phyloP scores from a whole-genome alignment of 2,888 invertebrate species.

The Biston stratarius region DNA sequence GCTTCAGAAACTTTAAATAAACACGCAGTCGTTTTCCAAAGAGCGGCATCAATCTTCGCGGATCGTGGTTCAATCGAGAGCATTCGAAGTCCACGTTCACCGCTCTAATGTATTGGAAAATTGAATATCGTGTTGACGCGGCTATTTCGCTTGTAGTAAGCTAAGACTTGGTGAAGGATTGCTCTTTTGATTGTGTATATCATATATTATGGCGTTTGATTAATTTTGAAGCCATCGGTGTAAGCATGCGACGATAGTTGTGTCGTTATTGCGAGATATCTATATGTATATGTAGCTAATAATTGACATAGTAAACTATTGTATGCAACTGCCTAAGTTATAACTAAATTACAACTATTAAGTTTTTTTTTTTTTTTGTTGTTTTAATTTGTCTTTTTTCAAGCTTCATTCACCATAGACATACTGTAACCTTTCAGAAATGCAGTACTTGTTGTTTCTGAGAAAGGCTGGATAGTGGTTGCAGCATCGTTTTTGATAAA shows the following conservation, averaged over 20 bases:
- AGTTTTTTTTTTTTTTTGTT: no score
- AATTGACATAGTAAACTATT: no score
- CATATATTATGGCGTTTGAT: neutral
- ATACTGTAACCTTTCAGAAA: no score
- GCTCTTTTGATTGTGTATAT: neutral
- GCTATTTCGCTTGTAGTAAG: constrained; percentile 33
- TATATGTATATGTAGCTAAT: no score
- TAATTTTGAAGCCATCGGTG: neutral
- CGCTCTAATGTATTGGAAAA: constrained; percentile 51
- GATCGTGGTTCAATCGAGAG: constrained; percentile 42
- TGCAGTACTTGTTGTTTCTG: no score
- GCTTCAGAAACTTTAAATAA: constrained; percentile 32
- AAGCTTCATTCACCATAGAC: no score
- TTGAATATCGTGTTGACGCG: constrained; percentile 40
- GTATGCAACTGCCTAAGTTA: no score
- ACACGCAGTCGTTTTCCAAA: constrained; percentile 19
- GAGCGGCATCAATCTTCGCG: constrained; percentile 42
- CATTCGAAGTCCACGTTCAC: constrained; percentile 28
- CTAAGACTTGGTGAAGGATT: constrained; percentile 24
- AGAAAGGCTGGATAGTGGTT: no score
- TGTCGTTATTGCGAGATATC: no score
- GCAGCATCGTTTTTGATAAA: no score
- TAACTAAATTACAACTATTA: no score
- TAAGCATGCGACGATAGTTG: neutral
- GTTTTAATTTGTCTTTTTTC: no score